A percentile compares a stretch with the other conserved stretches of the same genome.
These are phyloP conservation scores for Eptesicus fuscus DNA, from an alignment of 2,113 vertebrate genomes.

Conservation along the genomic window DNA sequence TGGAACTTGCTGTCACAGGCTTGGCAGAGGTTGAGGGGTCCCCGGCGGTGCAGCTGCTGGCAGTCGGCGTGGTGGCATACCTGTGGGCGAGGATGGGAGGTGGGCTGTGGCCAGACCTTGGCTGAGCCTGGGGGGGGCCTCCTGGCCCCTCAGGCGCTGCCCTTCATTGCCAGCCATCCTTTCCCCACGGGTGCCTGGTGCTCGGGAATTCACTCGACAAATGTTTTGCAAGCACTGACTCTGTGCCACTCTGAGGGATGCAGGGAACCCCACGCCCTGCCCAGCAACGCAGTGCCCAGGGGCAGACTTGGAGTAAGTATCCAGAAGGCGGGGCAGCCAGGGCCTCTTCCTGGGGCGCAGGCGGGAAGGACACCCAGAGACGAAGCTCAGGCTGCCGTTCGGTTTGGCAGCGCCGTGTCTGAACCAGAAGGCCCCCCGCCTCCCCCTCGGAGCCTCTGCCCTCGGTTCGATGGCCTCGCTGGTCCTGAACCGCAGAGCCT, in stretches of 20 bases:
- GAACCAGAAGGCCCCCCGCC: not conserved
- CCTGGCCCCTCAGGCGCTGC: not conserved
- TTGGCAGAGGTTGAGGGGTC: slow-evolving; percentile 91
- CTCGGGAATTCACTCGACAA: not conserved
- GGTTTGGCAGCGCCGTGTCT: not conserved
- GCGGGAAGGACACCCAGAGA: not conserved
- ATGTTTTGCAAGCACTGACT: not conserved
- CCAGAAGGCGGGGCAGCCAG: not conserved
- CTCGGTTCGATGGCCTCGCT: not conserved
- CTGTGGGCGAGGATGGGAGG: slow-evolving; percentile 65
- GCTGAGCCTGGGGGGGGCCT: too few species aligned
- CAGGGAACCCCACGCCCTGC: not conserved
- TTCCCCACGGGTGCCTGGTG: accelerated
- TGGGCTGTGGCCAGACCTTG: accelerated
- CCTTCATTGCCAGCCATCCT: not conserved
- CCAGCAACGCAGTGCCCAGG: accelerated
- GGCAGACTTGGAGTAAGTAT: not conserved
- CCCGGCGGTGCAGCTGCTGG: slow-evolving; percentile 86
- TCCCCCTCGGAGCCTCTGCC: not conserved
- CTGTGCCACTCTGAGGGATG: not conserved
- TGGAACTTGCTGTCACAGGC: slow-evolving; percentile 90
- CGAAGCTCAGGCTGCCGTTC: not conserved
- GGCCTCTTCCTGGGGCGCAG: not conserved
- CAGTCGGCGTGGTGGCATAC: slow-evolving; percentile 94
- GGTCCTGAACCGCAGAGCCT: not conserved